Base-by-base conservation (phyloP, 2,888 invertebrate genomes). In the Icerya purchasi region DNA sequence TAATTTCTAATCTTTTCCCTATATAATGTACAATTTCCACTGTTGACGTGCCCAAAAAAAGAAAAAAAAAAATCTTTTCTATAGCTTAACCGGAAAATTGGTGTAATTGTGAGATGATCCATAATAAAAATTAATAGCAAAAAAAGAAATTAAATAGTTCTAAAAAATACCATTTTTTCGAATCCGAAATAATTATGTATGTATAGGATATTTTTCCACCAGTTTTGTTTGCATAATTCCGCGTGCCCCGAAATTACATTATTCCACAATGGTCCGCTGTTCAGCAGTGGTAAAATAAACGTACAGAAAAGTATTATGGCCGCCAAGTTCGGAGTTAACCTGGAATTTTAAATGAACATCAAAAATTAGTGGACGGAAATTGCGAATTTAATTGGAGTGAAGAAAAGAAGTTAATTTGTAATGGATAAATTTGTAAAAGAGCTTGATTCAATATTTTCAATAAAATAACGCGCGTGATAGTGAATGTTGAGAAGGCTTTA, bases 161-260 rank as follows among this genome's bases (percentile, higher is more conserved):
- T n/a, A n/a, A n/a, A n/a, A n/a, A n/a, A n/a, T 66, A 78, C 78
- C 77, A 78, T 78, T 62, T 76, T 72, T 66, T 77, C 76, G 64
- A 78, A 77, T n/a, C 77, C 77, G 63, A 76, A 77, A 68, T 75
- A 76, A 64, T 78, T 78, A 65, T 78, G 78, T 53, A 78, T 76
- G 68, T 76, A 77, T 10, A 78, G 69, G 65, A 78, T 74, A 66
- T 77, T 78, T 66, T 73, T 74, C 78, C 78, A 78, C 76, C 77
- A 77, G 64, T 76, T 74, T 65, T 72, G 72, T 65, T 76, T 72
- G 65, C 78, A 78, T 54, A 78, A 73, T 22, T 74, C 69, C 65
- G 77, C 73, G 66, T 78, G 76, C 61, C 76, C 76, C 53, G 73
- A 74, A 8, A 78, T 75, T 1, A 78, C 77, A n/a, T 76, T 68